phyloP scores from a whole-genome alignment of 2,113 vertebrate species.

The Anguilla japonica region DNA sequence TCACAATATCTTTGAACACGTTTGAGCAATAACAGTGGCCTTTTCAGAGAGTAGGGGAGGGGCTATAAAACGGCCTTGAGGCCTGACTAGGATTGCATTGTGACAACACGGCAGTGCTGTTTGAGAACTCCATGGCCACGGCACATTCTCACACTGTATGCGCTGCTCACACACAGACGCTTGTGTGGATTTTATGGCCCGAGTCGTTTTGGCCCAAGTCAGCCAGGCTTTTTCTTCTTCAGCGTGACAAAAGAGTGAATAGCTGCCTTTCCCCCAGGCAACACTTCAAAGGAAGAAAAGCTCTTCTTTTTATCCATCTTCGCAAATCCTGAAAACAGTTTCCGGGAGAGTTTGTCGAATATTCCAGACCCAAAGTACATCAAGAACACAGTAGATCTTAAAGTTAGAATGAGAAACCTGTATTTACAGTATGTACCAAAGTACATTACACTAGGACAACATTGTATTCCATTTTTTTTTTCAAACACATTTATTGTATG shows the following conservation, averaged over 20 bases:
- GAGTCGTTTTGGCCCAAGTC: background rate
- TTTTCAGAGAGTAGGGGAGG: background rate
- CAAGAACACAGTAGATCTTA: background rate
- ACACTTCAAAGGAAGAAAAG: background rate
- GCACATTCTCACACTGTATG: background rate
- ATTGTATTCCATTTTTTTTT: background rate
- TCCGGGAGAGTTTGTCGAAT: background rate
- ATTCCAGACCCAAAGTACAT: background rate
- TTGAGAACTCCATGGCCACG: background rate
- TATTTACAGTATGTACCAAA: background rate
- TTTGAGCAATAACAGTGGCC: background rate
- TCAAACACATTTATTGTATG: no score
- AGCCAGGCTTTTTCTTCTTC: background rate
- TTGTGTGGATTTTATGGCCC: background rate
- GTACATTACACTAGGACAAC: no score
- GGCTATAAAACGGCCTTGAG: background rate
- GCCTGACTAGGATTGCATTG: background rate
- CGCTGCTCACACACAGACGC: background rate
- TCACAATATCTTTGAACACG: no score
- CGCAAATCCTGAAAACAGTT: background rate
- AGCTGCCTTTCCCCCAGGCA: background rate
- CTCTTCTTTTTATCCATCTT: background rate
- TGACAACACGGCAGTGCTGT: background rate
- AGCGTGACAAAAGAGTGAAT: background rate
- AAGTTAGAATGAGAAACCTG: background rate